Percentiles rank a stretch among this genome's conserved stretches.
phyloP scores from a whole-genome alignment of 2,113 vertebrate species.

The Pedetes capensis region DNA sequence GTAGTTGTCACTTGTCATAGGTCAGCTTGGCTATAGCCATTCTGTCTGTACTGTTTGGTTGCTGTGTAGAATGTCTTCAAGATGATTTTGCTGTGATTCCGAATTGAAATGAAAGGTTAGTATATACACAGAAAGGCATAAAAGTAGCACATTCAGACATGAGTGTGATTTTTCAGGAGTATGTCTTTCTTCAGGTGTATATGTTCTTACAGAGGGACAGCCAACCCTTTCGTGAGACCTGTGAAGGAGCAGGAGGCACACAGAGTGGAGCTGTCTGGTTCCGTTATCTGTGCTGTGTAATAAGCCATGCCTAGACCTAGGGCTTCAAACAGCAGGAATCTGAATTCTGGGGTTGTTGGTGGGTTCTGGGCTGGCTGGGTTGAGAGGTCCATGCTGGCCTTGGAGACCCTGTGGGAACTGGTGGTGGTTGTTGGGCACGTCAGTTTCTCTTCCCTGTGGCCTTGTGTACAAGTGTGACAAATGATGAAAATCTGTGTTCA shows the following conservation, averaged over 20 bases:
- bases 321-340: fast-evolving
- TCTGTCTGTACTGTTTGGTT: neutral
- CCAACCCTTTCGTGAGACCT: neutral
- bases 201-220: neutral
- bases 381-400: fast-evolving
- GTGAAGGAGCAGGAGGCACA: neutral
- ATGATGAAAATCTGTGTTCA: neutral
- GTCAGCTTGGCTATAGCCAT: neutral
- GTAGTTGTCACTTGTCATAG: fast-evolving
- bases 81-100: neutral
- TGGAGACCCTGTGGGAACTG: fast-evolving
- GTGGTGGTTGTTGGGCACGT: neutral
- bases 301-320: neutral
- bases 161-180: neutral
- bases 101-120: neutral
- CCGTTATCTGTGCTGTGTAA: neutral
- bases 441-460: neutral
- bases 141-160: neutral
- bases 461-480: neutral
- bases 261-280: fast-evolving
- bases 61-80: neutral
- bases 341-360: neutral
- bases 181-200: neutral
- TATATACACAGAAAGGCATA: neutral
- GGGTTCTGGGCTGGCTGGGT: neutral